Evolutionary conservation across 1,140 invertebrate genomes (phyloP).

Genomic region (Drosophila seguyi): DNA sequence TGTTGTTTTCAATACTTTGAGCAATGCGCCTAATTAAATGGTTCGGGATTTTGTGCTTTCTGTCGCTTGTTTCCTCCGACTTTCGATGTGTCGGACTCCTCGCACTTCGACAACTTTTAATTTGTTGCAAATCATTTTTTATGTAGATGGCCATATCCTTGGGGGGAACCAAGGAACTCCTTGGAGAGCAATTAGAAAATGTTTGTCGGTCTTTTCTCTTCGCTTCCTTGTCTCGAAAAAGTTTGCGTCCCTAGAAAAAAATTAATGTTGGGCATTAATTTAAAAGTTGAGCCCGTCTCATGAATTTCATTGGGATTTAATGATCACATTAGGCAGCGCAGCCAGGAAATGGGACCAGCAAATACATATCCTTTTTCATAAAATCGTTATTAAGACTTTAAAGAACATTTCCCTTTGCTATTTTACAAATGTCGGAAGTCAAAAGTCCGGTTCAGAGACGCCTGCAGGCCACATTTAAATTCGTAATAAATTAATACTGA

Average conservation of each 20-base stretch:
- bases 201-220: conserved; percentile 29
- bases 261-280: conserved; percentile 71
- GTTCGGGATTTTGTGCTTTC: conserved; percentile 52
- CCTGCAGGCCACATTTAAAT: conserved; percentile 41
- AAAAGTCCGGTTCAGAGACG: conserved; percentile 24
- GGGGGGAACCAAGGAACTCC: conserved; percentile 40
- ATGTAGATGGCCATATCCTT: conserved; percentile 34
- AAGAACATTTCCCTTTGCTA: conserved; percentile 4
- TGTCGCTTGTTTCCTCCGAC: conserved; percentile 45
- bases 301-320: conserved; percentile 65
- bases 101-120: conserved; percentile 56
- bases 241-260: conserved; percentile 37
- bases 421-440: conserved; percentile 21
- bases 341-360: not conserved
- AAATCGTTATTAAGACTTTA: not conserved
- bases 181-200: conserved; percentile 69
- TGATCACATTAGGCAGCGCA: conserved; percentile 26
- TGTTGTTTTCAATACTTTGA: conserved; percentile 39
- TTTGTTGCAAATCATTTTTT: conserved; percentile 69
- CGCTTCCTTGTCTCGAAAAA: conserved; percentile 10
- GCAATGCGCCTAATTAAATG: conserved; percentile 69
- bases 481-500: conserved; percentile 47
- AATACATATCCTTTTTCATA: conserved; percentile 26
- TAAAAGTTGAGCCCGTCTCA: conserved; percentile 45
- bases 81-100: conserved; percentile 34